phyloP scores from a whole-genome alignment of 1,140 invertebrate species.

The Achroia grisella region DNA sequence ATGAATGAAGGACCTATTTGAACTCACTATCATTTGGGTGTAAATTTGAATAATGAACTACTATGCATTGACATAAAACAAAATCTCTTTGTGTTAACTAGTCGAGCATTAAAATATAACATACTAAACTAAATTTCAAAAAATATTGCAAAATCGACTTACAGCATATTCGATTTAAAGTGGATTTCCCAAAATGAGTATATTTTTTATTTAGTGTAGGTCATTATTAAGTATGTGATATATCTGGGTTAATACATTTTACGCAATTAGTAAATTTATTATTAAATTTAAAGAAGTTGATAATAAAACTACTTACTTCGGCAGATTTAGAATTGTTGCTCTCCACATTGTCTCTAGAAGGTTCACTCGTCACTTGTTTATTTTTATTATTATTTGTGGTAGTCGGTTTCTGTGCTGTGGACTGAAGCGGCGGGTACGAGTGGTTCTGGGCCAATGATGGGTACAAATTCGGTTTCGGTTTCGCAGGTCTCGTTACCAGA shows the following conservation, averaged over 20 bases:
- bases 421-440: slow-evolving; percentile 26
- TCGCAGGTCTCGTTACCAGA: slow-evolving; percentile 51
- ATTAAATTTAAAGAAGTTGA: neutral
- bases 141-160: too few relatives aligned
- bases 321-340: slow-evolving; percentile 36
- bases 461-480: slow-evolving; percentile 26
- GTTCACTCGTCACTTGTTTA: slow-evolving; percentile 24
- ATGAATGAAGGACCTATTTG: too few relatives aligned
- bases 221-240: too few relatives aligned
- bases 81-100: too few relatives aligned
- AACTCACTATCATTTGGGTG: too few relatives aligned
- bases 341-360: slow-evolving; percentile 32
- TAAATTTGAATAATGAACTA: too few relatives aligned
- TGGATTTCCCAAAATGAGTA: neutral
- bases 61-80: too few relatives aligned
- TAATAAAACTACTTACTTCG: slow-evolving; percentile 34
- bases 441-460: slow-evolving; percentile 45
- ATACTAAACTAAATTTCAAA: too few relatives aligned
- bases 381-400: slow-evolving; percentile 29
- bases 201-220: neutral
- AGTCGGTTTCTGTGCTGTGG: slow-evolving; percentile 13
- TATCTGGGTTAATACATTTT: neutral
- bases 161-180: too few relatives aligned
- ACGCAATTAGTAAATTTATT: neutral
- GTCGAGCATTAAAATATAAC: too few relatives aligned